These are phyloP conservation scores for Rafetus swinhoei DNA, from an alignment of 2,113 vertebrate species.

Conservation along the genomic window DNA sequence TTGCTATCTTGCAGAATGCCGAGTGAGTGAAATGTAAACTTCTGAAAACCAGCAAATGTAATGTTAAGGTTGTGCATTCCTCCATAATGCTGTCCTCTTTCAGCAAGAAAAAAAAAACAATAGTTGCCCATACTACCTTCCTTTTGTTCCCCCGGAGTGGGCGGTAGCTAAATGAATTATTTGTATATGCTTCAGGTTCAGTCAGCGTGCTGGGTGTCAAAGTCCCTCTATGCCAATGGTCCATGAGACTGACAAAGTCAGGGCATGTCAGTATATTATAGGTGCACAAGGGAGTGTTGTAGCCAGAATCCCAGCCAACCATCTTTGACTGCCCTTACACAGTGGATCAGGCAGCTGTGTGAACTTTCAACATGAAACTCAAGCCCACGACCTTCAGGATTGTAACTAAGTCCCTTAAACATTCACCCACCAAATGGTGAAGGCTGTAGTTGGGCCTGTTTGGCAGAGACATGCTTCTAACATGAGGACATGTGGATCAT, in stretches of 20 bases:
- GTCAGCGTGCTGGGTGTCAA: neutral
- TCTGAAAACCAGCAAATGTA: neutral
- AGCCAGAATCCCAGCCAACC: neutral
- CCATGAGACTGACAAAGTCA: neutral
- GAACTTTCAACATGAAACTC: neutral
- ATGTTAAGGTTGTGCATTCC: neutral
- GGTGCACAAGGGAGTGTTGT: neutral
- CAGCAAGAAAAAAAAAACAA: neutral
- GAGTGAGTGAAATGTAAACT: neutral
- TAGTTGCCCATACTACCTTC: neutral
- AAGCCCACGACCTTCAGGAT: neutral
- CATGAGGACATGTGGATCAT: neutral
- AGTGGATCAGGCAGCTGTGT: neutral
- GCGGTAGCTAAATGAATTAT: neutral
- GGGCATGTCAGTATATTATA: neutral
- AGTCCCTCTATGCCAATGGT: neutral
- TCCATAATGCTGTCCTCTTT: neutral
- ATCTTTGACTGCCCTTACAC: neutral
- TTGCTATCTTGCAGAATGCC: too few species aligned
- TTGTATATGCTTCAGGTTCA: neutral
- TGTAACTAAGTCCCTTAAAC: neutral
- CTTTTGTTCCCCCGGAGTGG: neutral
- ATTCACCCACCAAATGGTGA: neutral
- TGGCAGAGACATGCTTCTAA: neutral
- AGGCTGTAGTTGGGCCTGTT: neutral